Conservation (phyloP, 2,797 vertebrate species). For the Dryobates pubescens region DNA sequence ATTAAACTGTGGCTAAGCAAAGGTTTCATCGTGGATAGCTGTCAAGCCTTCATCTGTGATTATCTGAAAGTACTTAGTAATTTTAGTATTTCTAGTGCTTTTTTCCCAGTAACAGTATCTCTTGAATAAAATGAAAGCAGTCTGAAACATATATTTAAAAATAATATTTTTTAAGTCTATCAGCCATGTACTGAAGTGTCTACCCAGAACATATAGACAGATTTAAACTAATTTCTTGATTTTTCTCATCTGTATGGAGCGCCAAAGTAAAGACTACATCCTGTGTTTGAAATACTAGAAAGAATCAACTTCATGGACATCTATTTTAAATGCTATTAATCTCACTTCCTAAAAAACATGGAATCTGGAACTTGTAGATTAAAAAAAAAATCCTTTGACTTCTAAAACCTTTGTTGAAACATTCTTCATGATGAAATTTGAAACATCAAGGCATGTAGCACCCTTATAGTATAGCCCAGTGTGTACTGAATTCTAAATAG, state of each 20-base stretch:
- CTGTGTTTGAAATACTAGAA: not conserved
- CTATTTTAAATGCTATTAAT: not conserved
- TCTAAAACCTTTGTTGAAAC: not conserved
- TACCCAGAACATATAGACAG: not conserved
- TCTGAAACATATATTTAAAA: not conserved
- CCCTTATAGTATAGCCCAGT: not conserved
- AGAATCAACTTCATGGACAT: not conserved
- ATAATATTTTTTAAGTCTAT: too few relatives aligned
- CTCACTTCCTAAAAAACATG: not conserved
- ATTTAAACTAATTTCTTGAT: not conserved
- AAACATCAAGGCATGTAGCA: not conserved
- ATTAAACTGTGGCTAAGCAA: conserved; percentile 84
- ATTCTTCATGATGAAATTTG: not conserved
- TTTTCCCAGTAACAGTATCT: conserved; percentile 7
- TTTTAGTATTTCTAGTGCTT: not conserved
- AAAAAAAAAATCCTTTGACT: not conserved
- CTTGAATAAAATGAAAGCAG: not conserved
- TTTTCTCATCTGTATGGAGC: not conserved
- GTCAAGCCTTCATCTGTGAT: conserved; percentile 83
- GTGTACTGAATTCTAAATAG: conserved; percentile 81
- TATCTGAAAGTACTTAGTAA: conserved; percentile 68
- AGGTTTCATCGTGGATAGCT: conserved; percentile 86
- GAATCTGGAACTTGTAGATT: not conserved
- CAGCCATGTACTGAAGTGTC: not conserved
- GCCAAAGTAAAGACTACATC: not conserved